phyloP scores from a whole-genome alignment of 2,888 invertebrate species.

The Diabrotica balteata region DNA sequence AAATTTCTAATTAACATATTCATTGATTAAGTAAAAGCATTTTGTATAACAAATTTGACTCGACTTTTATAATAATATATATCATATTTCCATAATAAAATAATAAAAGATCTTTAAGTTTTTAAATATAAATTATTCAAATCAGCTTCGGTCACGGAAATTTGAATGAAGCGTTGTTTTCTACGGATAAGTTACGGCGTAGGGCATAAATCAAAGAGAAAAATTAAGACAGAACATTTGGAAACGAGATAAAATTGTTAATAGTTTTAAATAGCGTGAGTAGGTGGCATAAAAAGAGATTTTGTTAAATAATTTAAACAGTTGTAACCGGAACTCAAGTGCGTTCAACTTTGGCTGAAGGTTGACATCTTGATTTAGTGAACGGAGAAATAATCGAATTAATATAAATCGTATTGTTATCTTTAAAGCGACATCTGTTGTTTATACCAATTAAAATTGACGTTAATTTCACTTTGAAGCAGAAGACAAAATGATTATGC shows the following conservation, averaged over 20 bases:
- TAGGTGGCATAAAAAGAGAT: conserved; percentile 6
- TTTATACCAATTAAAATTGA: too few species aligned
- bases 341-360: conserved; percentile 3
- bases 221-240: conserved; percentile 11
- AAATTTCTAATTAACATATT: background rate
- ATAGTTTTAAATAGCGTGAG: conserved; percentile 8
- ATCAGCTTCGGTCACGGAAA: background rate
- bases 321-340: background rate
- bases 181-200: background rate
- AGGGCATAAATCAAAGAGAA: background rate
- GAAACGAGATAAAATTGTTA: conserved; percentile 6
- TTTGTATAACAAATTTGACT: background rate
- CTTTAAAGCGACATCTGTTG: too few species aligned
- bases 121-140: conserved; percentile 4
- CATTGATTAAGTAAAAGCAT: background rate
- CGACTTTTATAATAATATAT: background rate
- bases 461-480: too few species aligned
- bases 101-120: background rate
- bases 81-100: conserved; percentile 1
- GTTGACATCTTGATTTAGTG: conserved; percentile 1
- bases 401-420: too few species aligned
- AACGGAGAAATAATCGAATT: too few species aligned
- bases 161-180: background rate
- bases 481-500: too few species aligned
- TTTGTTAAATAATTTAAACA: conserved; percentile 3